phyloP scores from a whole-genome alignment of 2,113 vertebrate genomes.

The Paramisgurnus dabryanus region DNA sequence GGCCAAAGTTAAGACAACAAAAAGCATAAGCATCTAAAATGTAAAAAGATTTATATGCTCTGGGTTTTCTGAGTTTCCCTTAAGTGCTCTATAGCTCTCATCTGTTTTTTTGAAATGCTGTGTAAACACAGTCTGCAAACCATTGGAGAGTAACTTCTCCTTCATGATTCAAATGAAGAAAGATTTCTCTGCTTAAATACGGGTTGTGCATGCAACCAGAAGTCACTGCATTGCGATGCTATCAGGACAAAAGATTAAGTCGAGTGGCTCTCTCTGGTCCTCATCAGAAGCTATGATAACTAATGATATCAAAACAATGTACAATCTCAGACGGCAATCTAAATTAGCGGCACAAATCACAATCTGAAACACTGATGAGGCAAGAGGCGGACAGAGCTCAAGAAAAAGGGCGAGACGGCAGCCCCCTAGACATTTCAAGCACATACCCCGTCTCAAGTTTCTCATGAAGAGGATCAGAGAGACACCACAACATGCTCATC shows the following conservation, averaged over 20 bases:
- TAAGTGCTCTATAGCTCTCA: slow-evolving; percentile 44
- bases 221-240: slow-evolving; percentile 35
- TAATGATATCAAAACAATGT: slow-evolving; percentile 39
- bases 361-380: slow-evolving; percentile 1
- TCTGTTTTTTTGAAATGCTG: slow-evolving; percentile 57
- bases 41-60: slow-evolving; percentile 52
- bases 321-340: slow-evolving; percentile 53
- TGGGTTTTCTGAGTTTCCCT: slow-evolving; percentile 43
- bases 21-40: slow-evolving; percentile 2
- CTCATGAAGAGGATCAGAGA: slow-evolving; percentile 52
- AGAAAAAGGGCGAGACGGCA: slow-evolving; percentile 25
- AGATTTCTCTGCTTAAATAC: slow-evolving; percentile 42
- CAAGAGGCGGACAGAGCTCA: neutral
- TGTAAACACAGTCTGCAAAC: slow-evolving; percentile 47
- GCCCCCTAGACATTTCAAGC: slow-evolving; percentile 39
- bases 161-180: slow-evolving; percentile 44
- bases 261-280: slow-evolving; percentile 41
- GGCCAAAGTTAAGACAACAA: slow-evolving; percentile 16
- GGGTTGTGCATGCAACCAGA: slow-evolving; percentile 32
- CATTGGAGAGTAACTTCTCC: slow-evolving; percentile 42
- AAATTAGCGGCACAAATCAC: slow-evolving; percentile 44
- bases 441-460: slow-evolving; percentile 48
- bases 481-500: slow-evolving; percentile 59
- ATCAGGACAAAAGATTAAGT: slow-evolving; percentile 43
- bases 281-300: slow-evolving; percentile 52